Evolutionary conservation across 2,797 vertebrate genomes (phyloP), one percentile per base, ranked within the genome.

Genomic region (Centroberyx gerrardi): DNA sequence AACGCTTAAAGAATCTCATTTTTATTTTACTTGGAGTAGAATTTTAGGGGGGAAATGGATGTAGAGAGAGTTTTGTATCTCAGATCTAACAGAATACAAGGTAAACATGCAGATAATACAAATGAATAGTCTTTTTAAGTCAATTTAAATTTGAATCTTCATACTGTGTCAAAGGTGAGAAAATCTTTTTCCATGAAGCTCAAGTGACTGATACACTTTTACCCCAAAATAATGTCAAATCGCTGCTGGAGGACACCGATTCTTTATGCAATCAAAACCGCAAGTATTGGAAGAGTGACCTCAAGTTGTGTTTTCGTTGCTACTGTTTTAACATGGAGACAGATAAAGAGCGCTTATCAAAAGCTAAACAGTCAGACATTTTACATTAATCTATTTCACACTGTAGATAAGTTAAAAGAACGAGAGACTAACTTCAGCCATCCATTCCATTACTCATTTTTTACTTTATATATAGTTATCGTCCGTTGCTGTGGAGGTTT

Each of bases 101-200:
- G 95, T 95, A 96, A 96, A 97, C 98, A 98, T 97, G 98, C 98
- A 99, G 93, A 97, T 95, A 97, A 95, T 95, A 95, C 94, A 95
- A 97, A 97, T 96, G 94, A 96, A 96, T 93, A 96, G 90, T 96
- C 87, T 88, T 90, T 22, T 89, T 80, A 94, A 94, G 94, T 96
- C 93, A 96, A 88, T 96, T 96, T 94, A 96, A 93, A 96, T 94
- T 89, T 86, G 95, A 97, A 97, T 96, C 96, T 99, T 99, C 98
- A 99, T 99, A 99, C 98, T 97, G 98, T 99, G 97, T 98, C 97
- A 93, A 78, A 80, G 1, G 27, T 46, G 52, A 65, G 10, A 68
- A 51, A 70, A 74, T 27, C 15, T 15, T 62, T 76, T 56, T 40
- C 9, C 42, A 54, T 29, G 29, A 13, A 75, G 55, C 52, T 33